Base-by-base conservation (phyloP, 1,140 invertebrate genomes). In the Saccostrea cuccullata region DNA sequence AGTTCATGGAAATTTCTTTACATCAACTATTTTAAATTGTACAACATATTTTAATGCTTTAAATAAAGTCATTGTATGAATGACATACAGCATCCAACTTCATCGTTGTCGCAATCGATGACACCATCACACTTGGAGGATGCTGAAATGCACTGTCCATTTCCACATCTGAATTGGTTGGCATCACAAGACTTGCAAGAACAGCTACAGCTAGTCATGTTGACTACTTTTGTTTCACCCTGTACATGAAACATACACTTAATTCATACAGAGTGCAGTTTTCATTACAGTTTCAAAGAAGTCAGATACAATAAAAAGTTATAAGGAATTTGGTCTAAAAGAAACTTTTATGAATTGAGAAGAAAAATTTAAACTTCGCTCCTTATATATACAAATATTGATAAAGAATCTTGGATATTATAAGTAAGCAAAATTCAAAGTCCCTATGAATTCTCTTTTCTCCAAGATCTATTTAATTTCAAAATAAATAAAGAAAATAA, bases 31-130 rank as follows among this genome's bases (percentile, higher is more conserved):
- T 47, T 47, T 47, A 47, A 47, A 47, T 82, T n/a, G 73, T 30
- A 82, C 40, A 17, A 47, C 47, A 47, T 47, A 9, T 8, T 47
- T 47, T 47, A 9, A 47, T 47, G 47, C 9, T 47, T 47, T 47
- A 47, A 36, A 47, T 47, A 47, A 47, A 47, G 47, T 47, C 9
- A 47, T 47, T 47, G 47, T 47, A 47, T 47, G 47, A 36, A 82
- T 82, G 6, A 90, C 89, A 67, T 88, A 91, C 91, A 73, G 88
- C 97, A 98, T 87, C 96, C 95, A 3, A 95, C 94, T 94, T 98
- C 98, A 94, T 98, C 98, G 94, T 98, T 97, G 3, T 96, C 96
- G 94, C 98, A 98, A 92, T 98, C 97, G 89, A 96, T 95, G 0
- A 98, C 94, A 0, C 97, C 97, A 93, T 98, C 96, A 94, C 98